These are phyloP conservation scores for Phocoena phocoena DNA, from an alignment of 2,113 vertebrate genomes.

Conservation along the genomic window DNA sequence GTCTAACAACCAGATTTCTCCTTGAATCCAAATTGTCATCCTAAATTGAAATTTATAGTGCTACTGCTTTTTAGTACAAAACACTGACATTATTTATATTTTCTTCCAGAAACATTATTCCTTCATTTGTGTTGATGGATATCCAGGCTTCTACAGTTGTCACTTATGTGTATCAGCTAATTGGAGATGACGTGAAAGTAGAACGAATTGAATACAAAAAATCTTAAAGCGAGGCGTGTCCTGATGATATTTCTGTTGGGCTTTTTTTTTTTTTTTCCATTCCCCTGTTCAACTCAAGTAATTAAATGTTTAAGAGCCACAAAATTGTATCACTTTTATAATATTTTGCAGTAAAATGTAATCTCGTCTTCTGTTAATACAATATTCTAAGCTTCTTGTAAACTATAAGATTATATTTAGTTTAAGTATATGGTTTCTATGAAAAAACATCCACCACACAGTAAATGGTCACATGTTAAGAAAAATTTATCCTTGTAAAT, in stretches of 20 bases:
- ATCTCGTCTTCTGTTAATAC: constrained; percentile 66
- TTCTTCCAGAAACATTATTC: constrained; percentile 95
- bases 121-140: constrained; percentile 99
- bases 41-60: constrained; percentile 40
- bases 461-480: constrained; percentile 56
- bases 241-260: constrained; percentile 74
- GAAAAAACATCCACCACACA: constrained; percentile 68
- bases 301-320: constrained; percentile 61
- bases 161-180: constrained; percentile 98
- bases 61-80: not conserved
- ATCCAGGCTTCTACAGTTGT: constrained; percentile 99
- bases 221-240: constrained; percentile 84
- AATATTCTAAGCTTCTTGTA: constrained; percentile 69
- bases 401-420: constrained; percentile 76
- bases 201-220: constrained; percentile 99
- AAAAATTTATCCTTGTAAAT: constrained; percentile 83
- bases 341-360: constrained; percentile 77
- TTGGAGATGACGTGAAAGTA: constrained; percentile 98
- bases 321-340: constrained; percentile 77
- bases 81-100: constrained; percentile 27
- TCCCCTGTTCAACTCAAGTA: constrained; percentile 31
- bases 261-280: constrained; percentile 63
- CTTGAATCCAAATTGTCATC: constrained; percentile 43
- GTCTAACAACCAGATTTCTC: constrained; percentile 34
- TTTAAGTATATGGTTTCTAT: constrained; percentile 71